A percentile compares a stretch with the other conserved stretches of the same genome.
phyloP scores from a whole-genome alignment of 1,140 invertebrate species.

The Drosophila pectinifera region DNA sequence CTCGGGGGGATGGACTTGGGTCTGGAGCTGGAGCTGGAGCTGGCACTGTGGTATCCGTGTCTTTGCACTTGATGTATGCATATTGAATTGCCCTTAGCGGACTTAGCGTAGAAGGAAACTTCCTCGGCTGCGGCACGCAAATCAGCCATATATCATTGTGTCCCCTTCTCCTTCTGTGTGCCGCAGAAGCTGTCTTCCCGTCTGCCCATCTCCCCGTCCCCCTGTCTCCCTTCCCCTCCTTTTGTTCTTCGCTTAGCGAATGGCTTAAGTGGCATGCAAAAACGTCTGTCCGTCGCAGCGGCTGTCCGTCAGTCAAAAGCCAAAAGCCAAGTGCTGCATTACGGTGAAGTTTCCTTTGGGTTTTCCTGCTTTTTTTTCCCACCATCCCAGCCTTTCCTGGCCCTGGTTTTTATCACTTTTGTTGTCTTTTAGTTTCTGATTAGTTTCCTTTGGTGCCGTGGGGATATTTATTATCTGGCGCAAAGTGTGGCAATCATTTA shows the following conservation, averaged over 20 bases:
- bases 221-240: not conserved
- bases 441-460: slow-evolving; percentile 50
- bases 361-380: slow-evolving; percentile 6
- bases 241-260: slow-evolving; percentile 37
- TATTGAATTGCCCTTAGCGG: slow-evolving; percentile 72
- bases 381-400: slow-evolving; percentile 3
- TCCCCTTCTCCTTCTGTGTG: slow-evolving; percentile 31
- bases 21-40: not conserved
- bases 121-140: slow-evolving; percentile 66
- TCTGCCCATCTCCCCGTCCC: not conserved
- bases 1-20: slow-evolving; percentile 2
- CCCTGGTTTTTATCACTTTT: slow-evolving; percentile 68
- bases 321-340: slow-evolving; percentile 61
- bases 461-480: slow-evolving; percentile 77
- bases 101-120: slow-evolving; percentile 39
- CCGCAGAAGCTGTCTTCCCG: slow-evolving; percentile 15
- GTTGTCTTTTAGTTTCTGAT: slow-evolving; percentile 64
- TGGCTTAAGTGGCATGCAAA: slow-evolving; percentile 77
- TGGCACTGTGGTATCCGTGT: slow-evolving; percentile 31
- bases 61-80: slow-evolving; percentile 72
- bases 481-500: slow-evolving; percentile 82
- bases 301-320: slow-evolving; percentile 39
- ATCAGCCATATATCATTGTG: slow-evolving; percentile 81
- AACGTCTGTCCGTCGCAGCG: slow-evolving; percentile 50
- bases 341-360: slow-evolving; percentile 52